Base-by-base conservation (phyloP, 2,113 vertebrate genomes). In the Lynx canadensis region DNA sequence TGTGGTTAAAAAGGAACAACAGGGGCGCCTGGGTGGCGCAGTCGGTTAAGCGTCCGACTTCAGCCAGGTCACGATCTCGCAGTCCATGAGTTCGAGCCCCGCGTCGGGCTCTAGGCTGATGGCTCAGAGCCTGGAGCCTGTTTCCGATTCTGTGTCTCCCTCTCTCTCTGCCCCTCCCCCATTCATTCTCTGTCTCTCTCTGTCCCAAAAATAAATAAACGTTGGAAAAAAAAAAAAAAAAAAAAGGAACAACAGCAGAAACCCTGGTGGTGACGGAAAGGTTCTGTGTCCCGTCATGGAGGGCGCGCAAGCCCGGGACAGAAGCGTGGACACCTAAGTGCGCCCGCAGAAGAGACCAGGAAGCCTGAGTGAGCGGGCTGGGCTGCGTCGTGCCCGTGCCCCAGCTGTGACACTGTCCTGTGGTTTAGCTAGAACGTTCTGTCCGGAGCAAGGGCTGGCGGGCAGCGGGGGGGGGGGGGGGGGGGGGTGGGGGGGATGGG, bases 401-500 rank as follows among this genome's bases (percentile, higher is more conserved):
- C 41, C 14, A 1, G 27, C 0, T 1, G 2, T 14, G 23, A 29
- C 1, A 7, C 7, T 0, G 25, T 10, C 38, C 74, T 19, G 2
- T 3, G 8, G 55, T 18, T 66, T 74, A n/a, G 57, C 1, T 3
- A 4, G 18, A 19, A 4, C 8, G 21, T 55, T 31, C 71, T 73
- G 12, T 2, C 1, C 18, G 23, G 60, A 71, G 29, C 27, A 7
- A 3, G 45, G 45, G 45, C 45, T 45, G 45, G 45, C 45, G 41
- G 41, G 5, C 1, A n/a, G n/a, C n/a, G 5, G 41, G 5, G 5
- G 5, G 45, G 7, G 0, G 1, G 5, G 41, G 5, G 5, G 41
- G 5, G 5, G 5, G 45, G 7, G 0, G 1, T 7, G 45, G 41
- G 41, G 41, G 0, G 41, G 41, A 1, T 0, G 1, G 45, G 45